Evolutionary conservation across 2,888 invertebrate species (phyloP).

Genomic region (Tupiocoris notatus): DNA sequence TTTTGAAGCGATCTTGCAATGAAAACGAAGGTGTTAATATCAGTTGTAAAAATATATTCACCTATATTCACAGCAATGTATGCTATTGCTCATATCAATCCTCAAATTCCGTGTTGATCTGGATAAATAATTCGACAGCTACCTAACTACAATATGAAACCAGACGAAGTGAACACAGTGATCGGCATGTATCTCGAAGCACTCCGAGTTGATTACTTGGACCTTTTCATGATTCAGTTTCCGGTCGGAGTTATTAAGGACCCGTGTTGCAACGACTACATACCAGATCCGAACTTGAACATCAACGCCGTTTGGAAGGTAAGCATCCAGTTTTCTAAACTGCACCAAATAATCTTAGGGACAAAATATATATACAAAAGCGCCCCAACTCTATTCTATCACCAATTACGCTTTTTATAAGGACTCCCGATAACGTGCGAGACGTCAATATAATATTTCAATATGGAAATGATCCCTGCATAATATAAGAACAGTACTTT

Average conservation of each 20-base stretch:
- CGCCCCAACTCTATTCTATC: too few relatives aligned
- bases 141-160: slow-evolving; percentile 36
- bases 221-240: slow-evolving; percentile 42
- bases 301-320: slow-evolving; percentile 40
- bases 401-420: too few relatives aligned
- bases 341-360: too few relatives aligned
- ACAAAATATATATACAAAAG: too few relatives aligned
- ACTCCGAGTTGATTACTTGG: slow-evolving; percentile 30
- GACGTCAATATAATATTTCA: too few relatives aligned
- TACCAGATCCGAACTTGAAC: slow-evolving; percentile 23
- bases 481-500: too few relatives aligned
- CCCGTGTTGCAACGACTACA: neutral
- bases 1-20: neutral
- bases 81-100: too few relatives aligned
- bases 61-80: too few relatives aligned
- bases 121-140: slow-evolving; percentile 31
- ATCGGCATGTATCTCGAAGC: slow-evolving; percentile 3
- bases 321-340: neutral
- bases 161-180: slow-evolving; percentile 1
- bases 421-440: too few relatives aligned
- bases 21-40: neutral
- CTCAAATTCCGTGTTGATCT: neutral
- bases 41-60: too few relatives aligned
- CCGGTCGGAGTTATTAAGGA: slow-evolving; percentile 34
- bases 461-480: too few relatives aligned